Conservation (phyloP, 1,140 invertebrate genomes). For the Sweltsa coloradensis region DNA sequence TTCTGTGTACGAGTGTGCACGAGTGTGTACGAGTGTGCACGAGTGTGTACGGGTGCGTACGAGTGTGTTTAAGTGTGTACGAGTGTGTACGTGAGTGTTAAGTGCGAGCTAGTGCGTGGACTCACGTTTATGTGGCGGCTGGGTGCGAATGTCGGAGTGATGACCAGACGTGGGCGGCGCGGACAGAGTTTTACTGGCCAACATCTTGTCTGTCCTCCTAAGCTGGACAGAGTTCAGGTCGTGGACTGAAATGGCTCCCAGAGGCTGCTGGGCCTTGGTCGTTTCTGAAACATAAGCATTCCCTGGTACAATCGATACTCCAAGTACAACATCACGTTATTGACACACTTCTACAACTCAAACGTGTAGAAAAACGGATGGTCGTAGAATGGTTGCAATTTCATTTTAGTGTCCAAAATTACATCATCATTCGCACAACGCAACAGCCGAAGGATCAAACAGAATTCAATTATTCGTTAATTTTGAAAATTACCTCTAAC, state of each 20-base stretch:
- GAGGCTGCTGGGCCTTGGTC: slow-evolving; percentile 44
- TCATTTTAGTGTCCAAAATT: no score
- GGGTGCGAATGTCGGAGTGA: neutral
- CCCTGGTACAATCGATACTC: no score
- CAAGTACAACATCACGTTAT: no score
- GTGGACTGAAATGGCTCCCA: slow-evolving; percentile 72
- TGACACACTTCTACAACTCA: no score
- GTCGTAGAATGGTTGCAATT: no score
- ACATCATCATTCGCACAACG: no score
- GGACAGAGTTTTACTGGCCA: slow-evolving; percentile 64
- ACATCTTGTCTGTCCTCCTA: slow-evolving; percentile 53
- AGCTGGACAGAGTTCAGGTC: slow-evolving; percentile 73
- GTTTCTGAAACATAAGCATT: no score
- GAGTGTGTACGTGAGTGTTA: neutral
- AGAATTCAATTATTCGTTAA: no score
- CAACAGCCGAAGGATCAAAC: no score
- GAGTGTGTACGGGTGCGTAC: neutral
- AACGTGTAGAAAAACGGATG: no score
- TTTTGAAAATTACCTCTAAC: no score
- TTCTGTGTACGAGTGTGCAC: no score
- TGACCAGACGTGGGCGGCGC: slow-evolving; percentile 42
- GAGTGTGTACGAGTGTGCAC: neutral
- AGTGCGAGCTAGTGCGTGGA: neutral
- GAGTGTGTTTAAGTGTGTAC: neutral
- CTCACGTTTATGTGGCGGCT: neutral